These are phyloP conservation scores for Amphilophus citrinellus DNA, from an alignment of 2,113 vertebrate species.

Conservation along the genomic window DNA sequence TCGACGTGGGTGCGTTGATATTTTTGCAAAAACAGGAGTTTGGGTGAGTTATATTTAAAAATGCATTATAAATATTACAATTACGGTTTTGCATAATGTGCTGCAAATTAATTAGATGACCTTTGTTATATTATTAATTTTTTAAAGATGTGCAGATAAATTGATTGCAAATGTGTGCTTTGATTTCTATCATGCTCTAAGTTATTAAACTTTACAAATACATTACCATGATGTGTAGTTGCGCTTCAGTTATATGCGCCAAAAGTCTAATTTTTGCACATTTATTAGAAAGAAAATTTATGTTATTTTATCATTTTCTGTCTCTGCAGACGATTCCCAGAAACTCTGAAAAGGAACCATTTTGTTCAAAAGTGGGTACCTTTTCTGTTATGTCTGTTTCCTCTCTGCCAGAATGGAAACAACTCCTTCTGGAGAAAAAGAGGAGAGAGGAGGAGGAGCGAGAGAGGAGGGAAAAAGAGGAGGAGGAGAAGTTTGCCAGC, in stretches of 20 bases:
- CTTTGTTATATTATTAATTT: not conserved
- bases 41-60: constrained; percentile 42
- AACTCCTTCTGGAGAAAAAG: constrained; percentile 87
- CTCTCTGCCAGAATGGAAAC: constrained; percentile 90
- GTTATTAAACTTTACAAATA: not conserved
- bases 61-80: not conserved
- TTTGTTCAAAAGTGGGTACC: not conserved
- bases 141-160: not conserved
- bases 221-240: not conserved
- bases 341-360: not conserved
- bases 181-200: not conserved
- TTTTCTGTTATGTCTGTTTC: constrained; percentile 78
- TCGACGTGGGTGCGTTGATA: not conserved
- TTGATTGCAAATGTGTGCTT: not conserved
- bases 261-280: not conserved
- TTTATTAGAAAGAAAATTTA: not conserved
- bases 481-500: constrained; percentile 85
- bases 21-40: not conserved
- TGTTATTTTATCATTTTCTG: not conserved
- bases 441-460: constrained; percentile 86
- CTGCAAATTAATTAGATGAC: not conserved
- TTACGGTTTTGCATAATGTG: not conserved
- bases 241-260: not conserved
- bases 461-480: constrained; percentile 83
- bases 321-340: constrained; percentile 31